Percentiles rank a stretch among this genome's conserved stretches.
Evolutionary conservation across 2,113 vertebrate genomes (phyloP).

Genomic region (Prunella himalayana): DNA sequence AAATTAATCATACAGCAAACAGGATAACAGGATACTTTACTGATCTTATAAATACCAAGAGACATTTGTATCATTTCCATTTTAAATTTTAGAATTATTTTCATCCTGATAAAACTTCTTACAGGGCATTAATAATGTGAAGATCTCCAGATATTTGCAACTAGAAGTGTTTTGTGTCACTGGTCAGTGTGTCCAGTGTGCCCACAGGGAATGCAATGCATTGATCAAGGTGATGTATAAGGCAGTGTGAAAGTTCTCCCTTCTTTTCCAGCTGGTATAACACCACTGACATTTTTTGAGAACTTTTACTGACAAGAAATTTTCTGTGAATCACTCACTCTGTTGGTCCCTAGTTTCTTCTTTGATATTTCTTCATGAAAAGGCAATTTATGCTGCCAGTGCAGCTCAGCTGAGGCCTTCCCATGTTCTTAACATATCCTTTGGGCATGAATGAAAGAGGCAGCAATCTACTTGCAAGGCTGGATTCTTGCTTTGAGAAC

Average conservation of each 20-base stretch:
- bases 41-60: background rate
- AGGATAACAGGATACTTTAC: background rate
- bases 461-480: background rate
- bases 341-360: background rate
- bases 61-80: background rate
- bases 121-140: background rate
- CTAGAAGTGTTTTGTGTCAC: background rate
- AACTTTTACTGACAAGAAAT: background rate
- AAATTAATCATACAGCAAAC: background rate
- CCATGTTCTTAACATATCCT: background rate
- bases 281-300: background rate
- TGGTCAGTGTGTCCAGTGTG: background rate
- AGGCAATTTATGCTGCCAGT: background rate
- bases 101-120: background rate
- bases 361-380: slow-evolving; percentile 10
- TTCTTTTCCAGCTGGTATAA: background rate
- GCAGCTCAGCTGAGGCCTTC: background rate
- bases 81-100: background rate
- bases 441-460: background rate
- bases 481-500: background rate
- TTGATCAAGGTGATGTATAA: background rate
- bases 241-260: background rate
- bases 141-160: background rate
- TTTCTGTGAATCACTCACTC: background rate
- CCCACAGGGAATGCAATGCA: background rate